Base-by-base conservation (phyloP, 2,797 vertebrate species). In the Galago senegalensis region DNA sequence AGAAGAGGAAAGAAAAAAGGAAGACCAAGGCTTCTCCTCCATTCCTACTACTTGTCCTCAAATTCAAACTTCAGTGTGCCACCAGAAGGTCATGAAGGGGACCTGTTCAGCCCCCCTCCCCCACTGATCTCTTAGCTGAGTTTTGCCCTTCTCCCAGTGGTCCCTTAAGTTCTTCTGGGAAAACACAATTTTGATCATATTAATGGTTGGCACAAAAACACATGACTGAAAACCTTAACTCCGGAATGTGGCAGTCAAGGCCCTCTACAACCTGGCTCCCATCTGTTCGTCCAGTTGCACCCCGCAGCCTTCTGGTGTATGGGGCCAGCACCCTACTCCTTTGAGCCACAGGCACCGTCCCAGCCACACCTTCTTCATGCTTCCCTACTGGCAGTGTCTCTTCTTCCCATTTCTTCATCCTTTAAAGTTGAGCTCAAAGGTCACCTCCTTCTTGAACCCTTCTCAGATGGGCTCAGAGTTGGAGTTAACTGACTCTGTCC, bases 121-220 rank as follows among this genome's bases (percentile, higher is more conserved):
- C n/a, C 56, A 34, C 18, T 83, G 2, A 53, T 69, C 58, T 86
- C 53, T 69, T 10, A 31, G 23, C 27, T 73, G 73, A 87, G 27
- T 91, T 91, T 76, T 43, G 65, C 49, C 6, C 29, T 34, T 90
- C 43, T 93, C 16, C 37, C 67, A 37, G 60, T 31, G 6, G 72
- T 85, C 60, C 11, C 40, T 31, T 85, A 25, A 91, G 43, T 67
- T 92, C n/a, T 96, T 17, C 31, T 58, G 73, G 53, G 60, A 79
- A 91, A 95, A 89, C 63, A 93, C 37, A 94, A 20, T 95, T 92
- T 81, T 86, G 49, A 34, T 72, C 86, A 40, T n/a, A 65, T 87
- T 80, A 53, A 46, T 70, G 16, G 2, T 72, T 61, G 31, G 25
- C 76, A 91, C 65, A 84, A 89, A 97, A 79, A 80, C 58, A 53